These are phyloP conservation scores for Pelvicachromis taeniatus DNA, from an alignment of 2,113 vertebrate genomes.

Conservation along the genomic window DNA sequence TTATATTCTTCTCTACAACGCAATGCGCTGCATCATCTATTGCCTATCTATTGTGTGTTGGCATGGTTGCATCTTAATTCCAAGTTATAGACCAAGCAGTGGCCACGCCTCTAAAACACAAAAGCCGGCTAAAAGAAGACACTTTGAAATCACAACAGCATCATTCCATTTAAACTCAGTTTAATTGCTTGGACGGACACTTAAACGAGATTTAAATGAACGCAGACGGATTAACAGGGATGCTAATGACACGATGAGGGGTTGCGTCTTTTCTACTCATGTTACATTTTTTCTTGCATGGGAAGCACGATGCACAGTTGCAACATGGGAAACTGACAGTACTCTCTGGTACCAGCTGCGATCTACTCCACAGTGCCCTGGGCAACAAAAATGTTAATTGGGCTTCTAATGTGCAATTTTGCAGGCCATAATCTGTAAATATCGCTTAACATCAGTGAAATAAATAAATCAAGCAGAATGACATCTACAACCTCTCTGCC, in stretches of 20 bases:
- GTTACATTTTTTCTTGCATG: slow-evolving; percentile 27
- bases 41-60: background rate
- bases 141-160: slow-evolving; percentile 64
- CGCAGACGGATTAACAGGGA: slow-evolving; percentile 64
- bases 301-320: background rate
- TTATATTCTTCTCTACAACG: background rate
- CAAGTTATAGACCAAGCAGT: background rate
- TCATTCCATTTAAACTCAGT: slow-evolving; percentile 62
- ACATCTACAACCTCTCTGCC: background rate
- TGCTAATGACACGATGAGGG: slow-evolving; percentile 57
- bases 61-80: background rate
- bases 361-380: slow-evolving; percentile 62
- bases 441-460: slow-evolving; percentile 67
- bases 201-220: slow-evolving; percentile 71
- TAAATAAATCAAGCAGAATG: slow-evolving; percentile 55
- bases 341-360: slow-evolving; percentile 47
- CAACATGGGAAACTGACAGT: slow-evolving; percentile 21
- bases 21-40: too few relatives aligned
- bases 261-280: slow-evolving; percentile 52
- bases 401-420: slow-evolving; percentile 75
- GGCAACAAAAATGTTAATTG: slow-evolving; percentile 78
- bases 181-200: slow-evolving; percentile 61
- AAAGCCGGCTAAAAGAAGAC: slow-evolving; percentile 17
- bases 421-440: slow-evolving; percentile 72
- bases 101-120: slow-evolving; percentile 1